phyloP scores from a whole-genome alignment of 2,797 vertebrate species.

The Falco concolor region DNA sequence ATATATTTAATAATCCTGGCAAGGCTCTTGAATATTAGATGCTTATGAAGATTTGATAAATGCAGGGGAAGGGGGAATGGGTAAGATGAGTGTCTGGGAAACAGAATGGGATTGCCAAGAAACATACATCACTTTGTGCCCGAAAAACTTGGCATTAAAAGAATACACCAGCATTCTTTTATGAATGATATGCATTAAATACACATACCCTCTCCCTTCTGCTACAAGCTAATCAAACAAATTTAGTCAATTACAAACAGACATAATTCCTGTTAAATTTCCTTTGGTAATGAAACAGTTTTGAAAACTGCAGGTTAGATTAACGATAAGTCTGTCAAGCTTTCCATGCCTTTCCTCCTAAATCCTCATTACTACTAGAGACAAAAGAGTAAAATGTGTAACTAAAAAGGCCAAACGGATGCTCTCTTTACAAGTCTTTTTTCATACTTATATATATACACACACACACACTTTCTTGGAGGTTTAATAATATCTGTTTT shows the following conservation, averaged over 20 bases:
- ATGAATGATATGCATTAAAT: not conserved
- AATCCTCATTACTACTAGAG: not conserved
- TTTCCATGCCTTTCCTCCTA: not conserved
- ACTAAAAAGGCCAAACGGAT: not conserved
- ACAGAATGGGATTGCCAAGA: not conserved
- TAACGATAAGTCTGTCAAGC: not conserved
- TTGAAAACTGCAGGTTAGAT: not conserved
- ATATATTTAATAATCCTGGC: not conserved
- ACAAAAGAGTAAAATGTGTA: not conserved
- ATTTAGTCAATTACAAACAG: not conserved
- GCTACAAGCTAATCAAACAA: not conserved
- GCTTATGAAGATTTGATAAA: not conserved
- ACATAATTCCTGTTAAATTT: not conserved
- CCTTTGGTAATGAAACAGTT: not conserved
- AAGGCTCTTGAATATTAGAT: not conserved
- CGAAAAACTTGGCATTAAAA: constrained; percentile 11
- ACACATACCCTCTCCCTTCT: not conserved
- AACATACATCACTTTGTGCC: not conserved
- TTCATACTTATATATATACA: not conserved
- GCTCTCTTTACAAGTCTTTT: not conserved
- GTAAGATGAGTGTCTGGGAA: not conserved
- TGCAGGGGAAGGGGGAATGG: not conserved
- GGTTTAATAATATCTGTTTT: not conserved
- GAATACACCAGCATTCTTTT: not conserved
- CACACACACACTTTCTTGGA: not conserved